Evolutionary conservation across 2,888 invertebrate genomes (phyloP).

Genomic region (Eustalomyia histrio): DNA sequence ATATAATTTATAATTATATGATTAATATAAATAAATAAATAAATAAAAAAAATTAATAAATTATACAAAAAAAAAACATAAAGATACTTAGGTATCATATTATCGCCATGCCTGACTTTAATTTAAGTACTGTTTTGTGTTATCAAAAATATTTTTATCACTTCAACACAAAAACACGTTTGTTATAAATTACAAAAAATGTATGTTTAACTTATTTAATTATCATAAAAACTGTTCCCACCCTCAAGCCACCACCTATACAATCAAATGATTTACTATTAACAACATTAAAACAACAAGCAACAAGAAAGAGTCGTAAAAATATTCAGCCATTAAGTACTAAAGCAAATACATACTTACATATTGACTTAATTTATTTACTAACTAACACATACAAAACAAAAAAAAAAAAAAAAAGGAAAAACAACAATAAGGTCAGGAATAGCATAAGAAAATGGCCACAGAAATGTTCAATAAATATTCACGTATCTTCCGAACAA

Average conservation of each 20-base stretch:
- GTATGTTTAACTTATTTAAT: constrained; percentile 56
- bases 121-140: too few relatives aligned
- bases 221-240: constrained; percentile 42
- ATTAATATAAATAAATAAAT: too few relatives aligned
- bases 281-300: constrained; percentile 29
- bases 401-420: neutral
- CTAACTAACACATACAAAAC: constrained; percentile 8
- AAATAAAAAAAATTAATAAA: too few relatives aligned
- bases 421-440: neutral
- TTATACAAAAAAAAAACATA: too few relatives aligned
- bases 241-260: neutral
- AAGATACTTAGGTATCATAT: too few relatives aligned
- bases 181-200: constrained; percentile 32
- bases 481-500: constrained; percentile 28
- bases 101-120: too few relatives aligned
- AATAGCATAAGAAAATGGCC: neutral
- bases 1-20: too few relatives aligned
- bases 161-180: constrained; percentile 15
- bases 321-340: neutral
- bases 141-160: neutral
- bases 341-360: constrained; percentile 37
- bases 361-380: constrained; percentile 48
- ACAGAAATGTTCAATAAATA: constrained; percentile 5
- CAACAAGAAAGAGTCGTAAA: constrained; percentile 49
- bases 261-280: constrained; percentile 55